Percentiles rank a stretch among this genome's conserved stretches.
Evolutionary conservation across 2,888 invertebrate species (phyloP).

Genomic region (Oscheius sp.): DNA sequence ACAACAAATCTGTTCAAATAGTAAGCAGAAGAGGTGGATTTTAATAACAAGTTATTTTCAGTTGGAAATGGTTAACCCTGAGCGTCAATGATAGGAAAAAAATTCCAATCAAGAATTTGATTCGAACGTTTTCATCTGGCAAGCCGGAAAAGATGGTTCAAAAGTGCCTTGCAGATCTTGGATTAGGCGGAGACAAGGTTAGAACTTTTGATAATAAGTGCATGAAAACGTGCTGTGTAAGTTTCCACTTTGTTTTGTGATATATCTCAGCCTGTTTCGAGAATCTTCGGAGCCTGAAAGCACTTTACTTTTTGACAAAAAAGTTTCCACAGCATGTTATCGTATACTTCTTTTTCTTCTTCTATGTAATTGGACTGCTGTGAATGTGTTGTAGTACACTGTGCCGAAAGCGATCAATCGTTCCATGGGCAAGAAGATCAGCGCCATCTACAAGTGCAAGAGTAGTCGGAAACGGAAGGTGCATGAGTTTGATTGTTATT

Average conservation of each 20-base stretch:
- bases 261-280: too few relatives aligned
- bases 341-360: not conserved
- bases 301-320: too few relatives aligned
- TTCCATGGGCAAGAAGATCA: conserved; percentile 61
- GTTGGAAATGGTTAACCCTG: conserved; percentile 98
- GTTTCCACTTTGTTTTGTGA: not conserved
- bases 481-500: conserved; percentile 32
- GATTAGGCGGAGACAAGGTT: conserved; percentile 85
- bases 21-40: conserved; percentile 79
- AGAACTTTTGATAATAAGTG: conserved; percentile 17
- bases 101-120: conserved; percentile 87
- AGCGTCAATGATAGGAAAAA: conserved; percentile 92
- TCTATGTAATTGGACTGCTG: conserved; percentile 17
- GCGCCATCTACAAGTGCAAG: conserved; percentile 66
- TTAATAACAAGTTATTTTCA: conserved; percentile 77
- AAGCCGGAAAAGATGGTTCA: conserved; percentile 98
- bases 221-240: conserved; percentile 2
- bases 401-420: conserved; percentile 62
- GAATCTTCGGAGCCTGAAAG: too few relatives aligned
- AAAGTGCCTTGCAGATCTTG: conserved; percentile 92
- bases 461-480: conserved; percentile 53
- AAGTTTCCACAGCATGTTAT: conserved; percentile 12
- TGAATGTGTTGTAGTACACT: conserved; percentile 55
- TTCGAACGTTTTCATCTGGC: conserved; percentile 98
- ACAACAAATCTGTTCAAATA: conserved; percentile 96